Evolutionary conservation across 2,888 invertebrate genomes (phyloP), one percentile per base, ranked within the genome.

Genomic region (Alviniconcha strummeri): DNA sequence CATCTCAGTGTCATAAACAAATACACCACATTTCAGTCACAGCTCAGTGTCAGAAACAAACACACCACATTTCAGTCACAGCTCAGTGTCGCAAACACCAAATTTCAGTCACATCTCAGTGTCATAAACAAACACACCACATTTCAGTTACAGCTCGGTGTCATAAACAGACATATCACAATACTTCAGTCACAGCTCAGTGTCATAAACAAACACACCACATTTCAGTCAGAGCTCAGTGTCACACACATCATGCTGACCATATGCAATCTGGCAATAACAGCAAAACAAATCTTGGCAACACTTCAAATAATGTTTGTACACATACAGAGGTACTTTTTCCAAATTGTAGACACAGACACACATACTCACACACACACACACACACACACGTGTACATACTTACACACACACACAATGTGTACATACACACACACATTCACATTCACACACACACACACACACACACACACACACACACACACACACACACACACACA

Each of bases 261-360:
- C 36, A 36, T 36, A 36, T 36, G 36, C 36, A 36, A 36, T 36
- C 36, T 36, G 36, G 36, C 36, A 36, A 36, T 3, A 36, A 36
- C 36, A 36, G 36, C 3, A 1, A 36, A 36, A 36, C 36, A 36
- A 98, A 91, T 99, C 95, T 94, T 99, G 99, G 94, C 99, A 99
- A 91, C 98, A 98, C 89, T 98, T 98, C 86, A 99, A 36, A 36
- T 36, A 36, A 36, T 36, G 36, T 36, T 3, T 36, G 36, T 36
- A 69, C 15, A n/a, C 4, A 69, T 17, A n/a, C 69, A 69, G 2
- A n/a, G 2, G 4, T 7, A n/a, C n/a, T 7, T 6, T 36, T 36
- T 36, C 36, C 3, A 36, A 36, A 36, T 3, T 36, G 17, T 17
- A n/a, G 5, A 5, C 13, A 69, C 13, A 69, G 13, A 69, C 13